Percentiles rank a stretch among this genome's conserved stretches.
These are phyloP conservation scores for Willisornis vidua DNA, from an alignment of 2,113 vertebrate genomes.

Conservation along the genomic window DNA sequence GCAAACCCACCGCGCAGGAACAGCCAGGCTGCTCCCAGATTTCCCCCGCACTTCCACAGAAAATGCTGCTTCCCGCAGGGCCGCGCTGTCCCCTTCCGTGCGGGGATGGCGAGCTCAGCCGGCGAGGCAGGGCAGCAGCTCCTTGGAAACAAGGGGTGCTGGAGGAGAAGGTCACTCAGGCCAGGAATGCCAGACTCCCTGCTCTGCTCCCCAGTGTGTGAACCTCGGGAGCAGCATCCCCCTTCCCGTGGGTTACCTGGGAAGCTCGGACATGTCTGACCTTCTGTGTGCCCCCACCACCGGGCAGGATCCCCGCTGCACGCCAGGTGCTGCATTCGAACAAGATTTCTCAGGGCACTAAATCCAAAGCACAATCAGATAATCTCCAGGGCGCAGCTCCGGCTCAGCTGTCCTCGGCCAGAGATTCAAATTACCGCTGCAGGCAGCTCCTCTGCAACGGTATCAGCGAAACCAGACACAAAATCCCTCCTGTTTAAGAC, in stretches of 20 bases:
- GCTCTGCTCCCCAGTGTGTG: neutral
- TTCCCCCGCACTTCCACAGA: neutral
- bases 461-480: neutral
- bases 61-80: neutral
- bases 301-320: neutral
- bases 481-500: neutral
- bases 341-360: neutral
- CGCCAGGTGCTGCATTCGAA: neutral
- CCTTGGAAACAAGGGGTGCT: neutral
- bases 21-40: neutral
- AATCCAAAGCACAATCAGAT: slow-evolving; percentile 13
- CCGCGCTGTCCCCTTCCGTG: neutral
- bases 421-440: neutral
- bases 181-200: neutral
- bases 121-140: neutral
- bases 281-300: neutral
- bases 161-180: neutral
- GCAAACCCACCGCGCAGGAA: neutral
- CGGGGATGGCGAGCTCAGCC: neutral
- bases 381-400: neutral
- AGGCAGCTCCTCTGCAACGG: fast-evolving
- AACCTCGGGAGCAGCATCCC: neutral
- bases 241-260: fast-evolving
- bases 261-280: neutral
- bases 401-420: neutral